These are phyloP conservation scores for Carlito syrichta DNA, from an alignment of 2,113 vertebrate genomes.

Conservation along the genomic window DNA sequence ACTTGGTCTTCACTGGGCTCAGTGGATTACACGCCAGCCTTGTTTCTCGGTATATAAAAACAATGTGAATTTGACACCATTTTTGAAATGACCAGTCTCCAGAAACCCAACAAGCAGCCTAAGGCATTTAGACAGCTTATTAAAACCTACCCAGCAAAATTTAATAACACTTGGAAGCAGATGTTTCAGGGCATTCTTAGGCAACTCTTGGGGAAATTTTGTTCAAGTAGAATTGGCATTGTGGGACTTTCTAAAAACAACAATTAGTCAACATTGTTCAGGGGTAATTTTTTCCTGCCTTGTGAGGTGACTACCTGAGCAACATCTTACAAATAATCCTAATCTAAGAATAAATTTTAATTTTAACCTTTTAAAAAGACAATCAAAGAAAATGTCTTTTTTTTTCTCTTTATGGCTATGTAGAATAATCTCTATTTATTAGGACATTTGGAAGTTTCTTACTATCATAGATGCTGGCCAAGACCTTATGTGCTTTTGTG, in stretches of 20 bases:
- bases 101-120: neutral
- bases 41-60: neutral
- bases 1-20: neutral
- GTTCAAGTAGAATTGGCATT: neutral
- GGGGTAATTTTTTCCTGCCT: neutral
- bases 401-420: neutral
- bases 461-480: neutral
- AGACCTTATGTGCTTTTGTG: neutral
- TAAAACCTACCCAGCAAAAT: neutral
- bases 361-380: neutral
- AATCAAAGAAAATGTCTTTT: neutral
- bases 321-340: conserved; percentile 21
- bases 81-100: neutral
- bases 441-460: neutral
- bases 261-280: neutral
- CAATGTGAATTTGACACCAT: neutral
- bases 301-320: neutral
- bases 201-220: neutral
- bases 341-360: neutral
- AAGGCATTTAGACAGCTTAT: neutral
- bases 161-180: neutral
- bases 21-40: neutral
- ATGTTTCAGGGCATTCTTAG: neutral
- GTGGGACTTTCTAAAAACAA: neutral
- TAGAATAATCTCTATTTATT: neutral